phyloP scores from a whole-genome alignment of 1,140 invertebrate species.

The Cydia fagiglandana region DNA sequence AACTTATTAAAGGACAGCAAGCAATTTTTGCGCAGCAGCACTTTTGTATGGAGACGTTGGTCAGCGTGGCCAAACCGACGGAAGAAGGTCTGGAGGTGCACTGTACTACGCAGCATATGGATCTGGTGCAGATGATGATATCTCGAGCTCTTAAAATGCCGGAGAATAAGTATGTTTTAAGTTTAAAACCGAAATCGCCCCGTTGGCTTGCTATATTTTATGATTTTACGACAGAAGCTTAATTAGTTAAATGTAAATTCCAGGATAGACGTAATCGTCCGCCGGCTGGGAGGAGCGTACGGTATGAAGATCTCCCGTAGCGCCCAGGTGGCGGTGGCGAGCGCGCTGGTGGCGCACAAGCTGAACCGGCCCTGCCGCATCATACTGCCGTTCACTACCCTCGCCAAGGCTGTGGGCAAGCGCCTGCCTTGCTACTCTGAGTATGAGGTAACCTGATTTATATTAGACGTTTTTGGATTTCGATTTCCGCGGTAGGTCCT shows the following conservation, averaged over 20 bases:
- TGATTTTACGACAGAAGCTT: no score
- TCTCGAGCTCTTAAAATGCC: constrained; percentile 77
- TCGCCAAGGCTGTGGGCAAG: constrained; percentile 83
- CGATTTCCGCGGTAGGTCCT: no score
- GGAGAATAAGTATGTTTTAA: constrained; percentile 56
- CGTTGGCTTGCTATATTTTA: no score
- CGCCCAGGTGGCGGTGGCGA: constrained; percentile 73
- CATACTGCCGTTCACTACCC: constrained; percentile 80
- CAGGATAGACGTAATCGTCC: constrained; percentile 81
- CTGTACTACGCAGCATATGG: constrained; percentile 81
- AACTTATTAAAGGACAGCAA: constrained; percentile 53
- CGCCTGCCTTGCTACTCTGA: constrained; percentile 76
- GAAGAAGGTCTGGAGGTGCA: constrained; percentile 84
- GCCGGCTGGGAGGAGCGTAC: constrained; percentile 81
- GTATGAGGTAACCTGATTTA: constrained; percentile 79
- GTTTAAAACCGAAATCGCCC: no score
- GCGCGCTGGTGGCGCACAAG: constrained; percentile 59
- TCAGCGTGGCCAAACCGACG: constrained; percentile 80
- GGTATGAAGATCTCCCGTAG: constrained; percentile 81
- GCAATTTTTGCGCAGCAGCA: constrained; percentile 57
- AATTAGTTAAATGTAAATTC: no score
- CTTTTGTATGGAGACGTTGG: constrained; percentile 79
- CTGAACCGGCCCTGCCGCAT: constrained; percentile 48
- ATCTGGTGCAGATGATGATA: constrained; percentile 79
- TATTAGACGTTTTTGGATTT: not conserved